phyloP scores from a whole-genome alignment of 2,888 invertebrate genomes.

The Lordiphosa fenestrarum region DNA sequence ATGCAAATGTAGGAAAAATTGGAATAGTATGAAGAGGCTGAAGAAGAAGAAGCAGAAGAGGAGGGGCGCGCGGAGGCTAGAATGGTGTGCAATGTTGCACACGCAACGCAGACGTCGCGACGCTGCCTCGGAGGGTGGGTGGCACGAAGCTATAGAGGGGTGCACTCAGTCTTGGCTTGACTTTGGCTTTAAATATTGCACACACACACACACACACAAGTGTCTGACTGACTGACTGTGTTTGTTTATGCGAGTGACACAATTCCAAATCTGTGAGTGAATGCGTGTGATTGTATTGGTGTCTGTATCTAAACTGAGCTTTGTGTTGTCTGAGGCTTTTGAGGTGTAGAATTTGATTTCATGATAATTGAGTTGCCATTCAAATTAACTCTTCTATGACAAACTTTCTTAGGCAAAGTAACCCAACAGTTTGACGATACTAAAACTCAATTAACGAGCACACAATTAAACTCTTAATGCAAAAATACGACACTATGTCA shows the following conservation, averaged over 20 bases:
- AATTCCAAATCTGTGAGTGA: slow-evolving; percentile 51
- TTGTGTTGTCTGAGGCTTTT: slow-evolving; percentile 34
- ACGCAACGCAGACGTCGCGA: slow-evolving; percentile 7
- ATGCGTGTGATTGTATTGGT: slow-evolving; percentile 15
- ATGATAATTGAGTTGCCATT: slow-evolving; percentile 11
- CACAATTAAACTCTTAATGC: no score
- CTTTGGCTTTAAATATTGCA: slow-evolving; percentile 42
- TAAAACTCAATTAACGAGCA: no score
- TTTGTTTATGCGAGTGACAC: slow-evolving; percentile 68
- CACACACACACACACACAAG: slow-evolving; percentile 23
- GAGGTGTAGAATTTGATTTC: slow-evolving; percentile 41
- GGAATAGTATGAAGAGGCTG: slow-evolving; percentile 18
- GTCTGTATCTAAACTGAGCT: slow-evolving; percentile 21
- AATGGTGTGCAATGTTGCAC: slow-evolving; percentile 5
- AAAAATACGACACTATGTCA: no score
- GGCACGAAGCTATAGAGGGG: background rate
- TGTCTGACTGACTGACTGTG: slow-evolving; percentile 37
- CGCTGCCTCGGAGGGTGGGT: slow-evolving; percentile 2
- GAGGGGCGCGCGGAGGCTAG: background rate
- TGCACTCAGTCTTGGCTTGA: slow-evolving; percentile 8
- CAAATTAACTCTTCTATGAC: background rate
- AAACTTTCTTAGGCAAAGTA: no score
- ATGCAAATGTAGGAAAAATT: slow-evolving; percentile 39
- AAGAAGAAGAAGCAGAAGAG: slow-evolving; percentile 20
- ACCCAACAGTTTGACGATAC: no score